These are phyloP conservation scores for Eunapius fragilis DNA, from an alignment of 37 sponge, comb jelly and placozoan genomes.

Conservation along the genomic window DNA sequence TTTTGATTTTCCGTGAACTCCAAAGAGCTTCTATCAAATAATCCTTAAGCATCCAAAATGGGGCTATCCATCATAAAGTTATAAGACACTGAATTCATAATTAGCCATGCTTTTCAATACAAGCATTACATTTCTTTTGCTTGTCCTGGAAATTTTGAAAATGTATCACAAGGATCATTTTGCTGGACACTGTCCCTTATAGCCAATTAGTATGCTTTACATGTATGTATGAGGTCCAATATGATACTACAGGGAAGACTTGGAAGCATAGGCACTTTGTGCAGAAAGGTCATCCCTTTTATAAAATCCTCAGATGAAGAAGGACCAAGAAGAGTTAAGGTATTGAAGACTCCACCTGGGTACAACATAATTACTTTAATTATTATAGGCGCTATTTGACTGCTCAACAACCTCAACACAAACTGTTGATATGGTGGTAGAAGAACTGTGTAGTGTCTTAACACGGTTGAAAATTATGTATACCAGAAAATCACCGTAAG, in stretches of 20 bases:
- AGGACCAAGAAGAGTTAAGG: constrained; percentile 39
- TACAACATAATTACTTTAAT: not conserved
- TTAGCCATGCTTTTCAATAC: no score
- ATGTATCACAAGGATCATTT: no score
- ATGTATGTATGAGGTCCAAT: no score
- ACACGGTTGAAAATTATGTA: not conserved
- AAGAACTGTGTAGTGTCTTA: not conserved
- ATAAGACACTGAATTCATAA: no score
- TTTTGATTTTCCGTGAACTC: no score
- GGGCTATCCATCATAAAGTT: no score
- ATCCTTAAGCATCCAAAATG: no score
- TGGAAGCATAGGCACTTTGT: constrained; percentile 19
- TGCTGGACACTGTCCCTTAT: no score
- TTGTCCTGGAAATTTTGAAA: no score
- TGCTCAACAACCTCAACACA: not conserved
- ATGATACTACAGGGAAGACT: constrained; percentile 5
- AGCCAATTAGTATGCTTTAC: no score
- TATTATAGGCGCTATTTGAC: not conserved
- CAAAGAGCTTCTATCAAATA: no score
- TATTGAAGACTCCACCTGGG: not conserved
- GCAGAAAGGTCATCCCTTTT: constrained; percentile 32
- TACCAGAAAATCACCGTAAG: not conserved
- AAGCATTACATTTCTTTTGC: no score
- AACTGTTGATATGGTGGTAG: not conserved
- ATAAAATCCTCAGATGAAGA: not conserved